Evolutionary conservation across 2,113 vertebrate genomes (phyloP).

Genomic region (Scopus umbretta): DNA sequence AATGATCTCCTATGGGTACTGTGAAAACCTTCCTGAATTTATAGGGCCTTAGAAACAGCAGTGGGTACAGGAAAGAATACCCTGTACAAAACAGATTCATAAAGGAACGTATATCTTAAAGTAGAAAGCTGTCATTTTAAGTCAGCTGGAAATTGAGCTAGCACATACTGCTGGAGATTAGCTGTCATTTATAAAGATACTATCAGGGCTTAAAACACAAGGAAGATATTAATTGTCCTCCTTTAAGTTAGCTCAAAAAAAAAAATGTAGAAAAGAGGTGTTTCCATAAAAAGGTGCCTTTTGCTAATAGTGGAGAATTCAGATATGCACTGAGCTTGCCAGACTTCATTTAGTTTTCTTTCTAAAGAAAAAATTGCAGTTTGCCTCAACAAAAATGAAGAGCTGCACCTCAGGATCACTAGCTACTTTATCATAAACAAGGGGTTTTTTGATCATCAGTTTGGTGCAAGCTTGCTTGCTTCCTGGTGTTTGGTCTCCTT

Average conservation of each 20-base stretch:
- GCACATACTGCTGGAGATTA: neutral
- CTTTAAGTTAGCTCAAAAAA: neutral
- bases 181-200: neutral
- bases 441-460: neutral
- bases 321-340: neutral
- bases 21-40: neutral
- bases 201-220: neutral
- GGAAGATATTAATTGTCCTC: neutral
- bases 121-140: neutral
- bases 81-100: neutral
- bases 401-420: neutral
- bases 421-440: neutral
- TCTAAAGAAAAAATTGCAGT: neutral
- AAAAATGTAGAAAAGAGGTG: neutral
- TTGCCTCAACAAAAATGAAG: neutral
- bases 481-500: neutral
- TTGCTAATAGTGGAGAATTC: neutral
- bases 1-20: neutral
- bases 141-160: neutral
- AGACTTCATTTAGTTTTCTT: neutral
- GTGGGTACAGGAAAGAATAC: neutral
- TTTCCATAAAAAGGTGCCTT: neutral
- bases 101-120: neutral
- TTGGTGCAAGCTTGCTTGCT: neutral
- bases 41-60: neutral